A percentile compares a stretch with the other conserved stretches of the same genome.
Evolutionary conservation across 2,888 invertebrate genomes (phyloP).

Genomic region (Hartigia nigra): DNA sequence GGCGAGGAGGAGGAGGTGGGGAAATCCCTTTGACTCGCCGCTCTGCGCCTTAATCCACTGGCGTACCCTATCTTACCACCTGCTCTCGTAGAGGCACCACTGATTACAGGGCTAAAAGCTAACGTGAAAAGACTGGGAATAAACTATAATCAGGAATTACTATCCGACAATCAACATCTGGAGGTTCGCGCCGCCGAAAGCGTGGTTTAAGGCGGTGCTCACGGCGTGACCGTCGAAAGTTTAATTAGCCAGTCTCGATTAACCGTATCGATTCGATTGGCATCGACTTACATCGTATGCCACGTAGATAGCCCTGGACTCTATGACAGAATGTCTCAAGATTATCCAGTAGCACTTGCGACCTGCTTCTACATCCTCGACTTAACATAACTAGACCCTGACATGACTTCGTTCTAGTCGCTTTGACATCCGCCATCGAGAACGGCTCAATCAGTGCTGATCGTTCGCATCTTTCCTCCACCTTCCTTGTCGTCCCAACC

Average conservation of each 20-base stretch:
- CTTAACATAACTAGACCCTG: conserved; percentile 1
- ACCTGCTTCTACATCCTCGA: neutral
- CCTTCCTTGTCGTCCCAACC: neutral
- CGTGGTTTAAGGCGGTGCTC: neutral
- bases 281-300: neutral
- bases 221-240: neutral
- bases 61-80: conserved; percentile 59
- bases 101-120: conserved; percentile 41
- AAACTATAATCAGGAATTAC: conserved; percentile 34
- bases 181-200: neutral
- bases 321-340: neutral
- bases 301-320: neutral
- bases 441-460: conserved; percentile 35
- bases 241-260: neutral
- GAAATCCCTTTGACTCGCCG: conserved; percentile 63
- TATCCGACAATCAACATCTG: conserved; percentile 3
- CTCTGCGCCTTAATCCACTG: conserved; percentile 59
- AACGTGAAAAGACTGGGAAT: conserved; percentile 37
- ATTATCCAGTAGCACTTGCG: neutral
- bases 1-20: neutral
- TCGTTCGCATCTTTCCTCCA: neutral
- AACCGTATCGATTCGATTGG: neutral
- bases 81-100: conserved; percentile 48
- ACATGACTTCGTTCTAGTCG: neutral
- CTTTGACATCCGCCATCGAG: conserved; percentile 22